Base-by-base conservation (phyloP, 2,888 invertebrate genomes). In the Dione vanillae region DNA sequence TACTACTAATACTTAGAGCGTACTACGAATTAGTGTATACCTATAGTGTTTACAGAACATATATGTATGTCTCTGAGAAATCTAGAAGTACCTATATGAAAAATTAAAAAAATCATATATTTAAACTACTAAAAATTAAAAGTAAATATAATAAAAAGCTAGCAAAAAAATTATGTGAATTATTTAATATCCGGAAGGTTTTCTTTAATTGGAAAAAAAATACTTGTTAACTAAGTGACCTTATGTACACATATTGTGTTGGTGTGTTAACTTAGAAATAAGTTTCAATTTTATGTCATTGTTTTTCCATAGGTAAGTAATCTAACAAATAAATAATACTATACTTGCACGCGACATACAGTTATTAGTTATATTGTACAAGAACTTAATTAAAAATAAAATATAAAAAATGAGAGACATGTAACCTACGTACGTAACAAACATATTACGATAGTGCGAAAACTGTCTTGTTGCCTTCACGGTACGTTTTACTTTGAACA, bases 401-500 rank as follows among this genome's bases (percentile, higher is more conserved):
- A 47, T 45, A 27, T 11, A 16, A 62, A 62, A 47, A 59, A 20
- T 1, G 9, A 5, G 11, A 51, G 12, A 49, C 19, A 58, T 51
- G 11, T 70, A 56, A 58, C 56, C 14, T 41, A 49, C 37, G 27
- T 65, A 65, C 41, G 41, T 65, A 59, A 43, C 37, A 40, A 20
- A n/a, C 10, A n/a, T 43, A 12, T 64, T 64, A 40, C 37, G 49
- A 40, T 64, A 64, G 37, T 6, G 37, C 35, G 47, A 49, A 62
- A 62, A 62, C 47, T 62, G 47, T 64, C 62, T 64, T 83, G 85
- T 87, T 88, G 85, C 86, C 81, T 88, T 89, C 88, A 88, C 86
- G 87, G 89, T 86, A 82, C 83, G 88, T 90, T 91, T 90, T 91
- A 90, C 89, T 91, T 92, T 91, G 87, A 92, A 91, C 88, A 89